A percentile compares a stretch with the other conserved stretches of the same genome.
phyloP scores from a whole-genome alignment of 2,888 invertebrate genomes.

The Hydrotaea diabolus region DNA sequence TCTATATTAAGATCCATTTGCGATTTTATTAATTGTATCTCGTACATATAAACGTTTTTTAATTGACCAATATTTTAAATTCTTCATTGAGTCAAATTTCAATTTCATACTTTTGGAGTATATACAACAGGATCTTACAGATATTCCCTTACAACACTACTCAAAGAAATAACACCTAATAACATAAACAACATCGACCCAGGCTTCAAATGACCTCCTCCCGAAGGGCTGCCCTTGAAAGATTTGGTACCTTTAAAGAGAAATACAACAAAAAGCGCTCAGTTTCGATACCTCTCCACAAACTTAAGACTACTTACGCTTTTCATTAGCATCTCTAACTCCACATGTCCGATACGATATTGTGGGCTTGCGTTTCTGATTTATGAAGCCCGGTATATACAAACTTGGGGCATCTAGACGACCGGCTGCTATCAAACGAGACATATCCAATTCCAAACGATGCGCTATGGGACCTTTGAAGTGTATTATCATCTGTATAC shows the following conservation, averaged over 20 bases:
- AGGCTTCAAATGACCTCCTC: constrained; percentile 68
- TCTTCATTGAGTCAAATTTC: too few species aligned
- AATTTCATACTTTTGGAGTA: too few species aligned
- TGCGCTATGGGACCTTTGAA: constrained; percentile 92
- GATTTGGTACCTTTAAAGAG: constrained; percentile 71
- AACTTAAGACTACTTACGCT: constrained; percentile 78
- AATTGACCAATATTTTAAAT: too few species aligned
- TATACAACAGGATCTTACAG: constrained; percentile 26
- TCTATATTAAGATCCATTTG: too few species aligned
- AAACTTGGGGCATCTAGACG: constrained; percentile 88
- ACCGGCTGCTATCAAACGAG: constrained; percentile 87
- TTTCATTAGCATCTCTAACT: constrained; percentile 88
- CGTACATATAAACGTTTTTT: too few species aligned
- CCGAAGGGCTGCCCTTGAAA: constrained; percentile 67
- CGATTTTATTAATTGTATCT: too few species aligned
- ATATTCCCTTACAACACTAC: constrained; percentile 35
- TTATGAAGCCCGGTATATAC: constrained; percentile 88
- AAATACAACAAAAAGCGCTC: constrained; percentile 3
- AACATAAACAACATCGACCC: constrained; percentile 66
- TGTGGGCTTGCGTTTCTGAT: constrained; percentile 86
- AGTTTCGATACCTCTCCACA: background rate
- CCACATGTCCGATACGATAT: constrained; percentile 90
- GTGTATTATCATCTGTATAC: constrained; percentile 92
- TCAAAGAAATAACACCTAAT: constrained; percentile 47
- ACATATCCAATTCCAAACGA: constrained; percentile 89